Conservation (phyloP, 2,888 invertebrate genomes). For the Scaptomyza parva region DNA sequence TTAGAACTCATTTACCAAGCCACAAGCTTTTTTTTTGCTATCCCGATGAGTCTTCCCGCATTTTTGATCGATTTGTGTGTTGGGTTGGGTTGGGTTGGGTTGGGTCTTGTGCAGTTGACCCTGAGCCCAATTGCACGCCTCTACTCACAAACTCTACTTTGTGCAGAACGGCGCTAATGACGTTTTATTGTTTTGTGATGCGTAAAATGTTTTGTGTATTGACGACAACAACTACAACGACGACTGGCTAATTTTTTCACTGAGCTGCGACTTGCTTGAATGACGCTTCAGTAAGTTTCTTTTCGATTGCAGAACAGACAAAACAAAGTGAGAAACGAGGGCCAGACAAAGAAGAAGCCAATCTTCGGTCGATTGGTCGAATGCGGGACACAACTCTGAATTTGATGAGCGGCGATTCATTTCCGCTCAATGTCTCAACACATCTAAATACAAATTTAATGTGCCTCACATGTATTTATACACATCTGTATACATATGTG, state of each 20-base stretch:
- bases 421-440: slow-evolving; percentile 56
- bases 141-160: neutral
- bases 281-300: slow-evolving; percentile 50
- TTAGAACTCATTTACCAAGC: slow-evolving; percentile 73
- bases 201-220: slow-evolving; percentile 63
- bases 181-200: slow-evolving; percentile 74
- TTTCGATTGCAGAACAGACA: slow-evolving; percentile 19
- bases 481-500: slow-evolving; percentile 8
- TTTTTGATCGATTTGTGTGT: slow-evolving; percentile 62
- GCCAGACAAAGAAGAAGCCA: slow-evolving; percentile 40
- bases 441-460: slow-evolving; percentile 60
- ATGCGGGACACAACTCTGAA: slow-evolving; percentile 61
- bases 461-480: slow-evolving; percentile 41
- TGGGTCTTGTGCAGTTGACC: slow-evolving; percentile 39
- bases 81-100: slow-evolving; percentile 44
- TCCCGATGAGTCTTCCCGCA: slow-evolving; percentile 65
- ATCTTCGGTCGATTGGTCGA: slow-evolving; percentile 15
- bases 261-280: slow-evolving; percentile 62
- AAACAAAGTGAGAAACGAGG: neutral
- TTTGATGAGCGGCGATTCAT: slow-evolving; percentile 70
- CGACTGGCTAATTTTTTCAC: slow-evolving; percentile 49
- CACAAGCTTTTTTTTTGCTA: slow-evolving; percentile 58
- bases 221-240: slow-evolving; percentile 9
- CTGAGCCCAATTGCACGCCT: slow-evolving; percentile 33
- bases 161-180: slow-evolving; percentile 68